Base-by-base conservation (phyloP, 2,888 invertebrate species). In the Hoplodrina blanda region DNA sequence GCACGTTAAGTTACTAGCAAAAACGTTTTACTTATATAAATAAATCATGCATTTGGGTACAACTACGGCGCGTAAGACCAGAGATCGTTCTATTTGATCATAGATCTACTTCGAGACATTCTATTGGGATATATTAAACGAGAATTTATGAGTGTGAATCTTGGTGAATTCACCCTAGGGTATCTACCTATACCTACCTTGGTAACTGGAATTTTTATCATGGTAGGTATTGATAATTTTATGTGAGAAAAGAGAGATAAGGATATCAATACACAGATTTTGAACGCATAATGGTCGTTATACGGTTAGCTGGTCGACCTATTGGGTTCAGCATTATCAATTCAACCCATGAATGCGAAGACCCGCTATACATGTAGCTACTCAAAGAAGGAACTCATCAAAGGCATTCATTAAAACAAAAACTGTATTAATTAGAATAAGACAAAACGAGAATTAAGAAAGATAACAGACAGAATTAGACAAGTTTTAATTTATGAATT, bases 11-110 rank as follows among this genome's bases (percentile, higher is more conserved):
- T 76, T 73, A 19, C 10, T n/a, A 46, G 46, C 10, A 20, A n/a
- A 75, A 57, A 41, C 37, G 30, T 49, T 70, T 46, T n/a, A 46
- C 46, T 46, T 17, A 19, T n/a, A 11, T 19, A 2, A 75, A 75
- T 56, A 76, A 76, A 46, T 53, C 11, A 67, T 52, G 50, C 33
- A 56, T 37, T 63, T 5, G 13, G 25, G 17, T 33, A 13, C 10
- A 0, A 4, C 10, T 17, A 17, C 33, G 0, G 44, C 46, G 46
- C 46, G 15, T 15, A 8, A 4, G 19, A 20, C 17, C 30, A 15
- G n/a, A 19, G 7, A 33, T 33, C 20, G 15, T 1, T 52, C 20
- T 56, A 33, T 65, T 50, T 25, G 0, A 19, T 25, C 13, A 55
- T 33, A 49, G 37, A 20, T 63, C 8, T 3, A 44, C 8, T 37